A percentile compares a stretch with the other conserved stretches of the same genome.
phyloP scores from a whole-genome alignment of 2,113 vertebrate genomes.

The Oryzias melastigma region DNA sequence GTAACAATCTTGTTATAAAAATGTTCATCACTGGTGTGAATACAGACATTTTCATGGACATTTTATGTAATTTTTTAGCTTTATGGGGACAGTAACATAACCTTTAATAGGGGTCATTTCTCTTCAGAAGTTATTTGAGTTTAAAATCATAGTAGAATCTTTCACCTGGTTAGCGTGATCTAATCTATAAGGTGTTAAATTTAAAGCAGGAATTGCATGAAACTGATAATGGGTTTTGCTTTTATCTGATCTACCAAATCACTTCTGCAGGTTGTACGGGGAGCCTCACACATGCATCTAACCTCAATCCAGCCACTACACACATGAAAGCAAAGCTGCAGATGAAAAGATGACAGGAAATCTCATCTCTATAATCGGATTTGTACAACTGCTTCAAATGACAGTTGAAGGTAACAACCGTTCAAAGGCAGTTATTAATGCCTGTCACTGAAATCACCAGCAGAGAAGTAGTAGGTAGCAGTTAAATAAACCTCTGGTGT shows the following conservation, averaged over 20 bases:
- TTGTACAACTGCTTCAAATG: conserved; percentile 10
- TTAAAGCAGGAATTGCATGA: neutral
- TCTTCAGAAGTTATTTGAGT: neutral
- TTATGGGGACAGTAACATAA: conserved; percentile 1
- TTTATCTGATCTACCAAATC: conserved; percentile 11
- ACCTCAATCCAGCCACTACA: neutral
- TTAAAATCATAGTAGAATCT: neutral
- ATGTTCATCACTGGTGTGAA: too few relatives aligned
- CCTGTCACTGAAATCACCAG: conserved; percentile 15
- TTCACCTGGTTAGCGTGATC: conserved; percentile 4
- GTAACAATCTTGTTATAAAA: too few relatives aligned
- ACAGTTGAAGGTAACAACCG: conserved; percentile 7
- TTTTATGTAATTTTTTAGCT: neutral
- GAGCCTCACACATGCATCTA: neutral
- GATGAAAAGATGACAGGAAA: conserved; percentile 10
- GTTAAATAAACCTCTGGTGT: conserved; percentile 42
- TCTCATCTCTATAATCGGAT: conserved; percentile 4
- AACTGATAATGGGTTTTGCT: neutral
- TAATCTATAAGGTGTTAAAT: conserved; percentile 1
- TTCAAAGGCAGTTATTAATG: conserved; percentile 14
- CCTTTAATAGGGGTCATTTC: neutral
- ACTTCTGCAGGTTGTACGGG: neutral
- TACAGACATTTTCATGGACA: neutral
- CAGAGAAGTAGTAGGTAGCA: conserved; percentile 24
- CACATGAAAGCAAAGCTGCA: conserved; percentile 5